Conservation (phyloP, 2,113 vertebrate species). For the Psettodes erumei region DNA sequence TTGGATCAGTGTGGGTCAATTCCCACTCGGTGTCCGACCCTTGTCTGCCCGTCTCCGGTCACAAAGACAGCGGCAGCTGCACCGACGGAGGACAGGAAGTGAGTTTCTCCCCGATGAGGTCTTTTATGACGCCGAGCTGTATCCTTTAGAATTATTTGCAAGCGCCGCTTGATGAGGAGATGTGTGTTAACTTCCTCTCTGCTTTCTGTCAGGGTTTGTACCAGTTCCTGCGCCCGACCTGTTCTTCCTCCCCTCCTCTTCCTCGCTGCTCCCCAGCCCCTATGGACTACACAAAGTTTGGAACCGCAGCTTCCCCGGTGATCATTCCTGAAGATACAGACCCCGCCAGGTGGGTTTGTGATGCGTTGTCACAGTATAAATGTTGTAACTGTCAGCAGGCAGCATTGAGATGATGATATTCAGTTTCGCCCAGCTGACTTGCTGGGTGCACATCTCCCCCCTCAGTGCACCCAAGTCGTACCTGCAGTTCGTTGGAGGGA, state of each 20-base stretch:
- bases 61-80: constrained; percentile 87
- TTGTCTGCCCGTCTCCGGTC: constrained; percentile 83
- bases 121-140: not conserved
- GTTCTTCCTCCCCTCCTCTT: constrained; percentile 29
- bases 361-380: not conserved
- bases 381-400: not conserved
- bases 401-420: no score
- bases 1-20: constrained; percentile 90
- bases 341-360: constrained; percentile 71
- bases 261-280: constrained; percentile 46
- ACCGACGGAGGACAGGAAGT: constrained; percentile 89
- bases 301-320: constrained; percentile 50
- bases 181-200: not conserved
- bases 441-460: not conserved
- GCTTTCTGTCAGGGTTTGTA: constrained; percentile 83
- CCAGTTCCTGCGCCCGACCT: constrained; percentile 82
- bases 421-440: no score
- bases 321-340: constrained; percentile 68
- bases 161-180: no score
- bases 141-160: no score
- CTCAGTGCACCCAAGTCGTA: constrained; percentile 81
- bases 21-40: constrained; percentile 86
- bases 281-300: constrained; percentile 83
- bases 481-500: constrained; percentile 84
- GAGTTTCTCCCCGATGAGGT: constrained; percentile 20